Conservation (phyloP, 2,113 vertebrate species). For the Trochalopteron elliotii region DNA sequence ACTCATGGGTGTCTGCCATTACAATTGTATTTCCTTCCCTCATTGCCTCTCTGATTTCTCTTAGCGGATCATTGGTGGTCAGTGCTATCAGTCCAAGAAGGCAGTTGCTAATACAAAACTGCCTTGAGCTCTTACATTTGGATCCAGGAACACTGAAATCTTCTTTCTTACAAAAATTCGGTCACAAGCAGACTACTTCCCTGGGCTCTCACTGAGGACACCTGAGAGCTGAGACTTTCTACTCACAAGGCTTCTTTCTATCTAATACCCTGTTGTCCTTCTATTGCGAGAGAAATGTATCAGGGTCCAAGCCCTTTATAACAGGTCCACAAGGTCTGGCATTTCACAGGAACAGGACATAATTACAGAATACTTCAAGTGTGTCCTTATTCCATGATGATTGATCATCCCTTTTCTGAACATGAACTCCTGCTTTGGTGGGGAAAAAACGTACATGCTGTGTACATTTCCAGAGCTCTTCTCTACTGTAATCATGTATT, state of each 20-base stretch:
- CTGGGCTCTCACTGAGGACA: background rate
- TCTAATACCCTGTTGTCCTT: background rate
- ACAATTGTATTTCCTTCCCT: background rate
- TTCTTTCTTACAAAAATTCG: background rate
- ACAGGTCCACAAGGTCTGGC: background rate
- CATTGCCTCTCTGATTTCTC: background rate
- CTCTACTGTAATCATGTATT: background rate
- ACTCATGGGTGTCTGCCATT: background rate
- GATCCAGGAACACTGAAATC: background rate
- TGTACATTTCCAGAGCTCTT: background rate
- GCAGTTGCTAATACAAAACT: background rate
- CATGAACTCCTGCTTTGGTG: background rate
- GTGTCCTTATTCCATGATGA: background rate
- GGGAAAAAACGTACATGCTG: accelerated
- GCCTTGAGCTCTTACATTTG: background rate
- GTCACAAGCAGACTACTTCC: background rate
- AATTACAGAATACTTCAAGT: background rate
- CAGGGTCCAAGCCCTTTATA: background rate
- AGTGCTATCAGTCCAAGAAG: background rate
- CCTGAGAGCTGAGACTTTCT: background rate
- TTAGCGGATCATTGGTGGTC: accelerated
- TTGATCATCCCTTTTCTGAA: background rate
- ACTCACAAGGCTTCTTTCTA: background rate
- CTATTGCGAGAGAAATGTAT: background rate
- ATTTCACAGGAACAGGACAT: background rate